A percentile compares a stretch with the other conserved stretches of the same genome.
These are phyloP conservation scores for Vulpes vulpes DNA, from an alignment of 2,113 vertebrate species.

Conservation along the genomic window DNA sequence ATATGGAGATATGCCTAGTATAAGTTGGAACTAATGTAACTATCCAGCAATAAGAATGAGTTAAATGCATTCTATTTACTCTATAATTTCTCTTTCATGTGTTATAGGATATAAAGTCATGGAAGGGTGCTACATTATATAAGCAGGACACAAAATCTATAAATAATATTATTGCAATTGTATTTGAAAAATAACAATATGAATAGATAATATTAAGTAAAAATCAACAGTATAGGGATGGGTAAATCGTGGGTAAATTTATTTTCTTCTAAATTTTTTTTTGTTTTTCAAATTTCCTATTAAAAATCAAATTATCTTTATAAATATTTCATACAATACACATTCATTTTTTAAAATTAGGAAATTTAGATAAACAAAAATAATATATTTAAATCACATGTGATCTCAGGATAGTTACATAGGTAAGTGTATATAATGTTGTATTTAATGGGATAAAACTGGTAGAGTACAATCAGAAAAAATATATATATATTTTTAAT, in stretches of 20 bases:
- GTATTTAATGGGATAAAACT: not conserved
- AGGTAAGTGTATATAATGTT: not conserved
- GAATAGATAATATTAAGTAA: slow-evolving; percentile 14
- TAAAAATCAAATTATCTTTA: slow-evolving; percentile 1
- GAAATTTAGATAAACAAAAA: not conserved
- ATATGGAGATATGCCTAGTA: not conserved
- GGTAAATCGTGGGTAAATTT: not conserved
- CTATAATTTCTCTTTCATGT: not conserved
- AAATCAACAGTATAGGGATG: not conserved
- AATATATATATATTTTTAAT: not conserved
- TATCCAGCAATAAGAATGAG: not conserved
- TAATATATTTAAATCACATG: not conserved
- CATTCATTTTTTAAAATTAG: not conserved
- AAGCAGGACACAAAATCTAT: not conserved
- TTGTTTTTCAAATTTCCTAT: not conserved
- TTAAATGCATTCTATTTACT: not conserved
- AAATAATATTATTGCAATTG: not conserved
- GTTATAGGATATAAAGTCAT: slow-evolving; percentile 26
- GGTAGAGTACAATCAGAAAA: not conserved
- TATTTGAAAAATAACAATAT: not conserved
- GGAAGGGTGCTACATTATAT: not conserved
- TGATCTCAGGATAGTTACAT: not conserved
- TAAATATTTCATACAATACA: not conserved
- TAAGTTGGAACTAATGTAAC: not conserved
- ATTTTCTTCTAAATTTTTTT: slow-evolving; percentile 3